phyloP scores from a whole-genome alignment of 2,888 invertebrate genomes.

The Drosophila infuscata region DNA sequence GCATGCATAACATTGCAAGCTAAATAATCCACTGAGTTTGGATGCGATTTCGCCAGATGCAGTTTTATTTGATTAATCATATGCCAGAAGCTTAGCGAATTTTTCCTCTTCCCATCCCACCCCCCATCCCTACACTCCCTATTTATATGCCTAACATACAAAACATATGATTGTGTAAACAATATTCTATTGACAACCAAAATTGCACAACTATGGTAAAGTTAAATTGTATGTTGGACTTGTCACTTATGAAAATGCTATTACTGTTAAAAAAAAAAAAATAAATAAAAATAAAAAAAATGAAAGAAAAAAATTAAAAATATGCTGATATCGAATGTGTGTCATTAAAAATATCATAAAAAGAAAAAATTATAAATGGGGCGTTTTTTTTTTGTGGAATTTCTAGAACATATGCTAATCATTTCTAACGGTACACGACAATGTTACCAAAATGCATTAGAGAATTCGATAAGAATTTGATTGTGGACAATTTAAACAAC shows the following conservation, averaged over 20 bases:
- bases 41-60: conserved; percentile 10
- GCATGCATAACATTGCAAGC: conserved; percentile 16
- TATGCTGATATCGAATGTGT: conserved; percentile 73
- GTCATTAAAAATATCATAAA: conserved; percentile 58
- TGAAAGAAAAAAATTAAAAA: conserved; percentile 30
- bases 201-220: conserved; percentile 24
- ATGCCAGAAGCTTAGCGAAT: conserved; percentile 35
- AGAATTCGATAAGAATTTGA: neutral
- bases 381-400: conserved; percentile 39
- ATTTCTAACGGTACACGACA: neutral
- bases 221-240: conserved; percentile 37
- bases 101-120: neutral
- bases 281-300: conserved; percentile 14
- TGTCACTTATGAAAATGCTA: conserved; percentile 68
- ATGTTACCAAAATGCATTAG: neutral
- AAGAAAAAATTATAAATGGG: conserved; percentile 16
- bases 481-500: neutral
- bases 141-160: neutral
- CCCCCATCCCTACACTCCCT: neutral
- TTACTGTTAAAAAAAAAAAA: conserved; percentile 64
- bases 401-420: conserved; percentile 4
- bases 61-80: conserved; percentile 15
- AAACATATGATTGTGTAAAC: conserved; percentile 11
- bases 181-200: conserved; percentile 24
- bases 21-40: conserved; percentile 29